Base-by-base conservation (phyloP, 2,113 vertebrate species). In the Psammodynastes pulverulentus region DNA sequence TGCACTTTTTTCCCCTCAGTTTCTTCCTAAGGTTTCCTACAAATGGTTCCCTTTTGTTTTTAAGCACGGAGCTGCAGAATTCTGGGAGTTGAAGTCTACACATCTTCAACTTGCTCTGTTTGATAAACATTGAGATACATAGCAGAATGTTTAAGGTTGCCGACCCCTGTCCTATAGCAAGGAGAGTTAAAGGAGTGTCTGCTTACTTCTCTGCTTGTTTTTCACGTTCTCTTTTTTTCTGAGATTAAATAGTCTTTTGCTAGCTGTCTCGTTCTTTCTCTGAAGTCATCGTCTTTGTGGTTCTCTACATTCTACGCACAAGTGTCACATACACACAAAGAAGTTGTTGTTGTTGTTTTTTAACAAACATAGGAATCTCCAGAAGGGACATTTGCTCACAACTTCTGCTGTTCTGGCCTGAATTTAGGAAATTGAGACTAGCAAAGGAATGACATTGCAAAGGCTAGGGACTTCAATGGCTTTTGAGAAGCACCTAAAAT, bases 1-100 rank as follows among this genome's bases (percentile, higher is more conserved):
- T n/a, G 9, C 1, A 15, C 0, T 67, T 13, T 0, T 0, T 0
- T 2, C 1, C 12, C 29, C 9, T 12, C 29, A 67, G 12, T 29
- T 67, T 67, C 58, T n/a, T 67, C 58, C 29, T 5, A 67, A n/a
- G 29, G 29, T 67, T 67, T 67, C 29, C 12, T n/a, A 4, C 58
- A n/a, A n/a, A 67, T 3, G 12, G 58, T 15, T 29, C 26, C 9
- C 26, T n/a, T 67, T 12, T n/a, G 4, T 67, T 67, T 67, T 67
- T 67, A n/a, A 67, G 58, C 58, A 67, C 58, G 13, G 12, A n/a
- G 58, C 58, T 62, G 26, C 3, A 4, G 58, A 62, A 62, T 62
- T 62, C 58, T 62, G 58, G 58, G 58, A 62, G 3, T 62, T 62
- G 58, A 29, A 67, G 29, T 67, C 58, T 4, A n/a, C 58, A n/a